Base-by-base conservation (phyloP, 92 coral and sea anemone genomes). In the Siderastrea radians region DNA sequence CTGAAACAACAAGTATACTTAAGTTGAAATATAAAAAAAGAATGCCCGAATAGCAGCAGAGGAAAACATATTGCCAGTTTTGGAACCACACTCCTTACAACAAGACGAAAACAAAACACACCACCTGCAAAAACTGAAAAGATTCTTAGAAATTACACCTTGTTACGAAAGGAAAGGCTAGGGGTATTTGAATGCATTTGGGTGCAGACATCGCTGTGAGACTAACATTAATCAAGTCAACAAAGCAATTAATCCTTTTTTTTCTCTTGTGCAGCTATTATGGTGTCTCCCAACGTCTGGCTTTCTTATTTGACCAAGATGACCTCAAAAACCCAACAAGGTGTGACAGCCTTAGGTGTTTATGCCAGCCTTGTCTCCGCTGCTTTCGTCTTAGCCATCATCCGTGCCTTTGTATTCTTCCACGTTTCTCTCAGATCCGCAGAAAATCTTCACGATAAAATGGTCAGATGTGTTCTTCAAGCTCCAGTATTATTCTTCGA, bases 401-500 rank as follows among this genome's bases (percentile, higher is more conserved):
- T 50, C 38, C 80, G 75, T 68, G 72, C 90, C 5, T 49, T 1
- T 13, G 44, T 67, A 5, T 73, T 78, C 62, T 79, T 85, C 45
- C 12, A n/a, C 51, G 43, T 79, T 50, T 73, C 73, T 12, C 73
- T 86, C 47, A 85, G 60, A 26, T 74, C 90, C 11, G 72, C 93
- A 5, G 51, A 90, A 57, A 72, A 12, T 14, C 90, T 90, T 16
- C 87, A 90, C 78, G 26, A 71, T 51, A 59, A 9, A 16, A 70
- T 90, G 82, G 62, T 79, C 11, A 48, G 47, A 17, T 6, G 65
- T 12, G n/a, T 90, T 3, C 82, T 85, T 62, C 80, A 82, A 17
- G 84, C 84, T 26, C 68, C 86, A 4, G 76, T 86, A 2, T 68
- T 74, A 2, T 90, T 90, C 49, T 90, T 90, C 66, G 89, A 90